A percentile compares a stretch with the other conserved stretches of the same genome.
These are phyloP conservation scores for Synanthedon andrenaeformis DNA, from an alignment of 2,888 invertebrate species.

Conservation along the genomic window DNA sequence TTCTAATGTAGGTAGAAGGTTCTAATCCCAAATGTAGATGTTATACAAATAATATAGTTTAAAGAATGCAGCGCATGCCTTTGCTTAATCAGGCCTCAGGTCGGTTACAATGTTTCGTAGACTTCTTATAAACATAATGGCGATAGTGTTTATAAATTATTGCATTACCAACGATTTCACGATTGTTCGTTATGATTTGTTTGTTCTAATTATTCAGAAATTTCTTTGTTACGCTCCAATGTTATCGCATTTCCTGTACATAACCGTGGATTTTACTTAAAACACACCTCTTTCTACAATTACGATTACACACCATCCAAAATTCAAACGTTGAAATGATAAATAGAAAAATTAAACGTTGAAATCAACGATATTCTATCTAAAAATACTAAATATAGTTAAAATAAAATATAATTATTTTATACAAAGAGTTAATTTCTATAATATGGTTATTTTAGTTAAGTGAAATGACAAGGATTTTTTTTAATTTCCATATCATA, in stretches of 20 bases:
- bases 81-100: constrained; percentile 28
- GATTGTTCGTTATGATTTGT: constrained; percentile 38
- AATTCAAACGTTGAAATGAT: no score
- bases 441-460: no score
- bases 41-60: no score
- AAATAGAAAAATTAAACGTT: no score
- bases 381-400: no score
- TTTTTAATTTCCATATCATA: no score
- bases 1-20: no score
- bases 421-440: no score
- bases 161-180: constrained; percentile 44
- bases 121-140: constrained; percentile 33
- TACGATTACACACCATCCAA: not conserved
- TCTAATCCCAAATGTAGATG: no score
- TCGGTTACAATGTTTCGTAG: constrained; percentile 37
- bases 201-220: constrained; percentile 49
- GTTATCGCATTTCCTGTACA: constrained; percentile 19
- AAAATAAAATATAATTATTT: no score
- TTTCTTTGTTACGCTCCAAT: constrained; percentile 25
- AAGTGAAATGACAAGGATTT: no score
- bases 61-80: constrained; percentile 17
- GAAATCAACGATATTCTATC: no score
- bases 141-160: constrained; percentile 52
- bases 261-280: not conserved
- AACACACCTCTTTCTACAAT: not conserved